A percentile compares a stretch with the other conserved stretches of the same genome.
Conservation (phyloP, 2,888 invertebrate genomes). For the Andricus curvator region DNA sequence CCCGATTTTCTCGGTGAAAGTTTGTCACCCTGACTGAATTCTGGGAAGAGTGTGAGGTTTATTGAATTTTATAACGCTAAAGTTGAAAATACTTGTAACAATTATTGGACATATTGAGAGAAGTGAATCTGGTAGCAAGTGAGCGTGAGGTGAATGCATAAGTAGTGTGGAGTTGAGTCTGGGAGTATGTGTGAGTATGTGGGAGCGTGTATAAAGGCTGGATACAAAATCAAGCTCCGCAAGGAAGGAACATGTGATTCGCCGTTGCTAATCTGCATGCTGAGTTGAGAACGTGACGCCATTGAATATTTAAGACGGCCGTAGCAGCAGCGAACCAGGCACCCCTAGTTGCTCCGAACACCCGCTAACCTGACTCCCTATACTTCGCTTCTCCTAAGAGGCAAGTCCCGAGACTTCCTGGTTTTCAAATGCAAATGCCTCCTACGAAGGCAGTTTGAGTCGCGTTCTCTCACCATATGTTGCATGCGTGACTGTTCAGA, state of each 20-base stretch:
- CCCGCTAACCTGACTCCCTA: constrained; percentile 63
- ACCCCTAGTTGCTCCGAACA: constrained; percentile 59
- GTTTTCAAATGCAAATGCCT: constrained; percentile 76
- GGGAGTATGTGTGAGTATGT: background rate
- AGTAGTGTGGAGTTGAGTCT: constrained; percentile 21
- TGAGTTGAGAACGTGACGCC: constrained; percentile 73
- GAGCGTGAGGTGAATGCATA: constrained; percentile 28
- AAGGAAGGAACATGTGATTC: constrained; percentile 72
- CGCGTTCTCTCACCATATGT: constrained; percentile 62
- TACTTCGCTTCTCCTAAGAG: constrained; percentile 70
- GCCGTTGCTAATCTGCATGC: constrained; percentile 74
- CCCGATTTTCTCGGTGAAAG: background rate
- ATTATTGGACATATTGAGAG: constrained; percentile 22
- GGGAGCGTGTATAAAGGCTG: constrained; percentile 52
- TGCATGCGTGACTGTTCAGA: constrained; percentile 51
- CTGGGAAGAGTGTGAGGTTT: background rate
- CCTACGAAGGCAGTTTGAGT: constrained; percentile 63
- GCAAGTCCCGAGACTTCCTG: constrained; percentile 73
- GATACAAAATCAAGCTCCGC: constrained; percentile 69
- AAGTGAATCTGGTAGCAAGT: constrained; percentile 31
- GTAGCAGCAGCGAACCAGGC: constrained; percentile 54
- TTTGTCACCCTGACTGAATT: background rate
- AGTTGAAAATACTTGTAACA: constrained; percentile 18
- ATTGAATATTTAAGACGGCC: constrained; percentile 77
- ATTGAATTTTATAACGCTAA: background rate